Evolutionary conservation across 2,888 invertebrate genomes (phyloP).

Genomic region (Diaperis boleti): DNA sequence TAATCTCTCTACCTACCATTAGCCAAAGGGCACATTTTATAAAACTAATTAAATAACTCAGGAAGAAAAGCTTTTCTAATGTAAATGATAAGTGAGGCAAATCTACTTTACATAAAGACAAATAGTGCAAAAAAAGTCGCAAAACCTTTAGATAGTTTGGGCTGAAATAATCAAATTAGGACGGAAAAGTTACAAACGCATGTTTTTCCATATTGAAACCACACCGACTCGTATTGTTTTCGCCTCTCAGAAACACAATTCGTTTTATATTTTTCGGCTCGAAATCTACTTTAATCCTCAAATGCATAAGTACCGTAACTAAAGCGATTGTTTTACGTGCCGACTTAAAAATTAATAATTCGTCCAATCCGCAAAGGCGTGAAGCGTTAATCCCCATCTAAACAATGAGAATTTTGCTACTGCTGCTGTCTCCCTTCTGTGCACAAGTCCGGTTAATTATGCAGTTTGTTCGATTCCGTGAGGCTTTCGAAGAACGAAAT

Average conservation of each 20-base stretch:
- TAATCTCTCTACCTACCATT: too few species aligned
- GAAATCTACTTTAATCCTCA: not conserved
- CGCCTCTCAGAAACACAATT: not conserved
- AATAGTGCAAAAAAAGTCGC: too few species aligned
- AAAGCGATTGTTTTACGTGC: conserved; percentile 26
- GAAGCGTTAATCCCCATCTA: conserved; percentile 11
- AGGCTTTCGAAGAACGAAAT: conserved; percentile 17
- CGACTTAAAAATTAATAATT: conserved; percentile 19
- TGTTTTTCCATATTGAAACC: too few species aligned
- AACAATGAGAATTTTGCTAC: not conserved
- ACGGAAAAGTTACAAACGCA: too few species aligned
- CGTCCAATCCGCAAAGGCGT: conserved; percentile 14
- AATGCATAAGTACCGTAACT: conserved; percentile 8
- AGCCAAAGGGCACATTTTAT: too few species aligned
- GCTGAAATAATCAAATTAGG: too few species aligned
- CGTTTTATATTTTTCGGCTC: not conserved
- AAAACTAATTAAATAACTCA: too few species aligned
- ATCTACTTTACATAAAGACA: too few species aligned
- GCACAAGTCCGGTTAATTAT: conserved; percentile 20
- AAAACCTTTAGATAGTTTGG: too few species aligned
- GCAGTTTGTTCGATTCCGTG: conserved; percentile 16
- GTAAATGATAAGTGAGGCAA: too few species aligned
- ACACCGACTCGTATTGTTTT: too few species aligned
- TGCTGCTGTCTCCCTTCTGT: not conserved
- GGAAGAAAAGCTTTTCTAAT: too few species aligned